Conservation (phyloP, 2,113 vertebrate species). For the Dromas ardeola region DNA sequence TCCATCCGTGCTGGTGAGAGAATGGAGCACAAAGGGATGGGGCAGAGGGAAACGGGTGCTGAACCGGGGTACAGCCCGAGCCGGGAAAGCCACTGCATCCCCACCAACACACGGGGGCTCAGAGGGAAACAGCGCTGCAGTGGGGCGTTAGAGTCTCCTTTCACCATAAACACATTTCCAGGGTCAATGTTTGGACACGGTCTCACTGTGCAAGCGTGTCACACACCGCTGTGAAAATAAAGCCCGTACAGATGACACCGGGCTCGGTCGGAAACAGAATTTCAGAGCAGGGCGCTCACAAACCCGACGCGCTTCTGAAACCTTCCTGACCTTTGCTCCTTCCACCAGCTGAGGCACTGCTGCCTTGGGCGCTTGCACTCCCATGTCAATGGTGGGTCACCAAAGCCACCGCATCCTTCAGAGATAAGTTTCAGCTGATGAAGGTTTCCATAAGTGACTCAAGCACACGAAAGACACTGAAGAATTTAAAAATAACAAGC, state of each 20-base stretch:
- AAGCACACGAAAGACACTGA: accelerated
- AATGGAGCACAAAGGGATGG: not conserved
- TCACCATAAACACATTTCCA: not conserved
- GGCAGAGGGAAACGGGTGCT: not conserved
- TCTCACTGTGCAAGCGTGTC: not conserved
- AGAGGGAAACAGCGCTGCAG: accelerated
- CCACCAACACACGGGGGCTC: not conserved
- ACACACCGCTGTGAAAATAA: not conserved
- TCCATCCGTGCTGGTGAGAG: not conserved
- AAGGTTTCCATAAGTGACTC: not conserved
- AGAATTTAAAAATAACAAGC: not conserved
- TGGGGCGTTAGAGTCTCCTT: not conserved
- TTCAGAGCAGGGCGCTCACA: accelerated
- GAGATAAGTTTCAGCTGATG: not conserved
- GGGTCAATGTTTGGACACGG: too few species aligned
- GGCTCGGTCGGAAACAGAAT: not conserved
- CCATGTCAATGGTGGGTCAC: not conserved
- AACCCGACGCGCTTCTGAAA: not conserved
- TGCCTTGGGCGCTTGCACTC: too few species aligned
- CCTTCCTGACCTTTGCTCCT: accelerated
- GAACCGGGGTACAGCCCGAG: accelerated
- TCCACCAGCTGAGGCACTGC: not conserved
- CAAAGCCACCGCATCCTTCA: not conserved
- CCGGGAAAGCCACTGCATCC: too few species aligned
- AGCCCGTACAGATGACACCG: accelerated